Conservation (phyloP, 2,797 vertebrate species). For the Zenarchopterus dispar region DNA sequence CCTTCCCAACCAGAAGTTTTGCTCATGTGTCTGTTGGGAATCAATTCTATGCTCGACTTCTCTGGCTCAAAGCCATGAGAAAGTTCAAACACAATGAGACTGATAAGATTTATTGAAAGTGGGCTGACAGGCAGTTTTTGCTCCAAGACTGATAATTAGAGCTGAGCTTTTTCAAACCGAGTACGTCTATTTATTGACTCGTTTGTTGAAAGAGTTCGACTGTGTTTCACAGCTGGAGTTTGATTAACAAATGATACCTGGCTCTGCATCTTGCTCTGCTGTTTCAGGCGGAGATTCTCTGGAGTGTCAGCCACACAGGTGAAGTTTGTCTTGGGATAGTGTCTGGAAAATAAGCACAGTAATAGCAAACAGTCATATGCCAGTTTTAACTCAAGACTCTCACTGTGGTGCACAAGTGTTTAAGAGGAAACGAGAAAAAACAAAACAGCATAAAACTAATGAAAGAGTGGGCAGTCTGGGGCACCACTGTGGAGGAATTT, state of each 20-base stretch:
- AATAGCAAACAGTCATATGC: slow-evolving; percentile 24
- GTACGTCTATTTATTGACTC: too few relatives aligned
- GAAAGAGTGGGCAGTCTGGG: slow-evolving; percentile 63
- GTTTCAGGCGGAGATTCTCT: slow-evolving; percentile 96
- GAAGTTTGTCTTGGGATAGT: slow-evolving; percentile 97
- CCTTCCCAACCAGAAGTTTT: too few relatives aligned
- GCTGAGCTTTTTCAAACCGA: too few relatives aligned
- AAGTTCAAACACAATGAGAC: slow-evolving; percentile 20
- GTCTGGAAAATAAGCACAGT: slow-evolving; percentile 81
- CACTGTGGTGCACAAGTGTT: slow-evolving; percentile 31
- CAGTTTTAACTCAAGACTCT: slow-evolving; percentile 32
- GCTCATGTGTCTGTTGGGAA: too few relatives aligned
- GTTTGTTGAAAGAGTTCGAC: too few relatives aligned
- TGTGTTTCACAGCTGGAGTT: not conserved
- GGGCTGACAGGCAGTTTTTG: not conserved
- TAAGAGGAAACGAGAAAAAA: slow-evolving; percentile 7
- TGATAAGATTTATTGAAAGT: slow-evolving; percentile 12
- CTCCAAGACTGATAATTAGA: too few relatives aligned
- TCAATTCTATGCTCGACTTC: slow-evolving; percentile 3
- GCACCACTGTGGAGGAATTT: slow-evolving; percentile 56
- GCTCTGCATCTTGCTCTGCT: slow-evolving; percentile 97
- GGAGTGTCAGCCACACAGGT: slow-evolving; percentile 97
- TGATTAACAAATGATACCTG: slow-evolving; percentile 77
- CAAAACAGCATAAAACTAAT: slow-evolving; percentile 52
- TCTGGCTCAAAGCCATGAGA: slow-evolving; percentile 16